Evolutionary conservation across 35 echinoderm and acorn worm species (phyloP).

Genomic region (Holothuria glaberrima): DNA sequence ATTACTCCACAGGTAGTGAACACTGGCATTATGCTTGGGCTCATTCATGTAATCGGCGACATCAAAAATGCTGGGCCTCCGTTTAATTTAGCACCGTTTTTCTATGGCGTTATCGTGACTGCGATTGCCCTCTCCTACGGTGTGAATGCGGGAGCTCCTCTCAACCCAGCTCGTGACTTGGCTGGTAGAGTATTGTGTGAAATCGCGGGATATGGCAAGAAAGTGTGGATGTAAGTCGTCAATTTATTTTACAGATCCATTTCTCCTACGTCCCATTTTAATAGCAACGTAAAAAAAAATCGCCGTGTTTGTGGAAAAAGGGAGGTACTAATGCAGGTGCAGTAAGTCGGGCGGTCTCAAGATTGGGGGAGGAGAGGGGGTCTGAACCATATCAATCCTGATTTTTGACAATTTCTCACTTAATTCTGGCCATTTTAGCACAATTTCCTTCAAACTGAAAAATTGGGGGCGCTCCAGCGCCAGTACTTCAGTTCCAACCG

Average conservation of each 20-base stretch:
- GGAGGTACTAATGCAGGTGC: background rate
- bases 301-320: background rate
- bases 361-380: background rate
- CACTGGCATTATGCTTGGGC: background rate
- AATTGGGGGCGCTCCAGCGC: too few relatives aligned
- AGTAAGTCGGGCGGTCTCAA: background rate
- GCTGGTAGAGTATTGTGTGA: background rate
- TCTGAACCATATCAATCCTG: background rate
- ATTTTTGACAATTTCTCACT: background rate
- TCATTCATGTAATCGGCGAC: background rate
- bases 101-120: background rate
- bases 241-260: background rate
- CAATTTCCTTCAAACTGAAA: too few relatives aligned
- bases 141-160: slow-evolving; percentile 7
- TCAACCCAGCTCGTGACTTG: slow-evolving; percentile 38
- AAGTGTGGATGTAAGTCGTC: slow-evolving; percentile 23
- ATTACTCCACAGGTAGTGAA: background rate
- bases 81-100: background rate
- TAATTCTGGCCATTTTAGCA: too few relatives aligned
- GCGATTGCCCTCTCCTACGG: slow-evolving; percentile 2
- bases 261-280: background rate
- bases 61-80: background rate
- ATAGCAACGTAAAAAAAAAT: background rate
- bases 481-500: too few relatives aligned
- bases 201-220: background rate